Evolutionary conservation across 2,113 vertebrate genomes (phyloP).

Genomic region (Athene noctua): DNA sequence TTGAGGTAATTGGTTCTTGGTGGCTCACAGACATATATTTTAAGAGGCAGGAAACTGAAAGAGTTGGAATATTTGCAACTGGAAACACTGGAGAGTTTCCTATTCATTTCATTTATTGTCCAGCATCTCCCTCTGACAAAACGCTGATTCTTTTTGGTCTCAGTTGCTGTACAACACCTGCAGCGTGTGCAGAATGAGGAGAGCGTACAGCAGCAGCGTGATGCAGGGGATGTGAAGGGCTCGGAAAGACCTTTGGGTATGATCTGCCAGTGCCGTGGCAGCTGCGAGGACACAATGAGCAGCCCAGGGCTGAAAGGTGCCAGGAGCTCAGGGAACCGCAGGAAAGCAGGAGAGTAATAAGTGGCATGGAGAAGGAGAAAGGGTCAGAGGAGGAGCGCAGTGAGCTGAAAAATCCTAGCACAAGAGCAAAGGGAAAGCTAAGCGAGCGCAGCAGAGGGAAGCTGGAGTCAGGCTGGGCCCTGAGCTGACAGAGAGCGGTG

Average conservation of each 20-base stretch:
- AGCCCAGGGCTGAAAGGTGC: not conserved
- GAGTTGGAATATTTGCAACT: not conserved
- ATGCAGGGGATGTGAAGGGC: not conserved
- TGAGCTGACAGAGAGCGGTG: not conserved
- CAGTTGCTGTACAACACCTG: not conserved
- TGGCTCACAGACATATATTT: not conserved
- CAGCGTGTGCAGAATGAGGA: not conserved
- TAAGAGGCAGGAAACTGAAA: not conserved
- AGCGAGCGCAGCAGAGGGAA: fast-evolving
- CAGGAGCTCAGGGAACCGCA: not conserved
- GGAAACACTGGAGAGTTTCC: not conserved
- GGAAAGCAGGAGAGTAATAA: not conserved
- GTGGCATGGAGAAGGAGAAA: not conserved
- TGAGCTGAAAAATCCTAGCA: not conserved
- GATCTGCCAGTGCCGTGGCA: not conserved
- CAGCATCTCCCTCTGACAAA: not conserved
- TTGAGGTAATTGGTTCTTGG: not conserved
- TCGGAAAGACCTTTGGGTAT: not conserved
- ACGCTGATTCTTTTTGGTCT: not conserved
- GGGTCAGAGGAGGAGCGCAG: not conserved
- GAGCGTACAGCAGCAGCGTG: not conserved
- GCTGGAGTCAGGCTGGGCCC: not conserved
- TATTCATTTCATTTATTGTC: not conserved
- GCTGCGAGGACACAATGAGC: not conserved
- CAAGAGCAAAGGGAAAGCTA: not conserved